Conservation (phyloP, 2,797 vertebrate species). For the Cyclura pinguis region DNA sequence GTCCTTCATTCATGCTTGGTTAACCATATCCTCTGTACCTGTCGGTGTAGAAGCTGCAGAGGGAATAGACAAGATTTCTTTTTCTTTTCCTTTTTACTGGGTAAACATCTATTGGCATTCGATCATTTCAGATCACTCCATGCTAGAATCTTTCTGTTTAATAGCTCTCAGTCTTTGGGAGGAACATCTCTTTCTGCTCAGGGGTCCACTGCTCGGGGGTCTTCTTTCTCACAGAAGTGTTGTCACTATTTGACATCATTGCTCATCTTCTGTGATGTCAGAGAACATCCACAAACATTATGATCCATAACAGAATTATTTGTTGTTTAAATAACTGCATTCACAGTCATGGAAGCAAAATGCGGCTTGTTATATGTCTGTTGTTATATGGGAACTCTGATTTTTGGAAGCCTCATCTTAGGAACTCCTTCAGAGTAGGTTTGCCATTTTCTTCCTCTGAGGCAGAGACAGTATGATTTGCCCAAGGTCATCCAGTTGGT, state of each 20-base stretch:
- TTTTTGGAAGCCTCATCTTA: neutral
- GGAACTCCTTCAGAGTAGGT: too few relatives aligned
- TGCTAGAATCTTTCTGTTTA: neutral
- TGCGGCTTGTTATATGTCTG: neutral
- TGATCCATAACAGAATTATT: neutral
- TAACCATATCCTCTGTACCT: neutral
- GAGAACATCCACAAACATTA: neutral
- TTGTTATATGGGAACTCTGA: neutral
- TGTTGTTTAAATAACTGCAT: neutral
- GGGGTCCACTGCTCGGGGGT: too few relatives aligned
- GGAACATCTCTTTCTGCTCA: neutral
- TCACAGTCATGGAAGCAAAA: neutral
- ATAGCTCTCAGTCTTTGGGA: neutral
- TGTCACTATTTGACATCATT: neutral
- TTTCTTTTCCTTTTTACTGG: neutral
- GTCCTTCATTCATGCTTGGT: constrained; percentile 6
- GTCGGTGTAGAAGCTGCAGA: neutral
- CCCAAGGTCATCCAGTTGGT: too few relatives aligned
- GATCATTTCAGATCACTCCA: neutral
- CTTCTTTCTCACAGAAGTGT: neutral
- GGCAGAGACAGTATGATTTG: too few relatives aligned
- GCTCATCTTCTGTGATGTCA: neutral
- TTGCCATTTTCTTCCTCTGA: too few relatives aligned
- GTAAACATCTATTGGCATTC: neutral
- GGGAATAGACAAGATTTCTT: neutral